These are phyloP conservation scores for Onthophagus taurus DNA, from an alignment of 1,140 invertebrate species.

Conservation along the genomic window DNA sequence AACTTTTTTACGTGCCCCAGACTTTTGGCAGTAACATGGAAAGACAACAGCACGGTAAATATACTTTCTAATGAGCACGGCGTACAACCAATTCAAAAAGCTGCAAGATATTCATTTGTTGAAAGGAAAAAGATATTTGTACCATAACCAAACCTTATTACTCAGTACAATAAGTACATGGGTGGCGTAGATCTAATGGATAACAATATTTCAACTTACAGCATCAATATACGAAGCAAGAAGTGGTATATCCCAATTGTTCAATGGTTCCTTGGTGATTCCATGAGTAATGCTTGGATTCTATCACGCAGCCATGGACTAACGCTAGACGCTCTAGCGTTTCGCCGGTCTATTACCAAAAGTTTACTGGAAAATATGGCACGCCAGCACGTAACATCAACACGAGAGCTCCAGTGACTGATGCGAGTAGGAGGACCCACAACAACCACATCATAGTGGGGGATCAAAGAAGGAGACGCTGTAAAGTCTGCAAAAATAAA, in stretches of 20 bases:
- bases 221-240: constrained; percentile 19
- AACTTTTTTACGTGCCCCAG: neutral
- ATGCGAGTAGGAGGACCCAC: neutral
- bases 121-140: constrained; percentile 3
- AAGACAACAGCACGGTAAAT: neutral
- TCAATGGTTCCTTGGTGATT: constrained; percentile 21
- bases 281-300: constrained; percentile 16
- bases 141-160: constrained; percentile 22
- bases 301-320: neutral
- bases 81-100: neutral
- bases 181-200: constrained; percentile 26
- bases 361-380: neutral
- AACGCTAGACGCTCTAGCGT: neutral
- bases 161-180: constrained; percentile 30
- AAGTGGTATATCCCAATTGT: constrained; percentile 24
- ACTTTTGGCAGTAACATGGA: neutral
- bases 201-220: constrained; percentile 16
- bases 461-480: neutral
- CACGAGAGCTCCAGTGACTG: neutral
- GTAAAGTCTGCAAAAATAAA: neutral
- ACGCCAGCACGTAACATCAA: neutral
- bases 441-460: neutral
- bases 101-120: neutral
- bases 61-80: neutral
- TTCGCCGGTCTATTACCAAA: neutral